These are phyloP conservation scores for Scomber colias DNA, from an alignment of 2,113 vertebrate species.

Conservation along the genomic window DNA sequence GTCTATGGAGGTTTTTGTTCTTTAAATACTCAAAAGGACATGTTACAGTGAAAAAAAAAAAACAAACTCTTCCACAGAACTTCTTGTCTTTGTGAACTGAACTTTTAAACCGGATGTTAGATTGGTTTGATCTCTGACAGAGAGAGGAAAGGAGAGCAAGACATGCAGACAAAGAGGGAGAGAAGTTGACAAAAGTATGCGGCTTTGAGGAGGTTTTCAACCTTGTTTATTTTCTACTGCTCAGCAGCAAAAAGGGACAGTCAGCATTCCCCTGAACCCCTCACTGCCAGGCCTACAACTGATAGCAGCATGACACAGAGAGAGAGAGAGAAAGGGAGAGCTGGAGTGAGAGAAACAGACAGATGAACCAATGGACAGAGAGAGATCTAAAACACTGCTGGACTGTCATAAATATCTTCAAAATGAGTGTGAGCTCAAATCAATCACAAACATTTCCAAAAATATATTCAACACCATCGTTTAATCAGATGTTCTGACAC, in stretches of 20 bases:
- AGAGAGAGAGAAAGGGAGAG: constrained; percentile 5
- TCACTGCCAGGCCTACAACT: constrained; percentile 49
- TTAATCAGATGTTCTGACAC: neutral
- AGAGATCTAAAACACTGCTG: neutral
- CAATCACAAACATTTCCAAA: constrained; percentile 3
- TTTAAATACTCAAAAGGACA: constrained; percentile 56
- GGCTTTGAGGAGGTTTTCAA: constrained; percentile 56
- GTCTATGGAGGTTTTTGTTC: constrained; percentile 27
- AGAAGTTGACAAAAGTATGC: constrained; percentile 21
- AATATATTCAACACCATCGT: neutral
- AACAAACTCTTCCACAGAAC: neutral
- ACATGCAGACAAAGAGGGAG: constrained; percentile 8
- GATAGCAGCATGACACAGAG: constrained; percentile 46
- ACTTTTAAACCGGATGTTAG: constrained; percentile 42
- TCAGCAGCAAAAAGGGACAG: constrained; percentile 79
- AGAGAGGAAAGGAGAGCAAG: constrained; percentile 1
- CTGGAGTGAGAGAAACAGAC: neutral
- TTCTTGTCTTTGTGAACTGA: constrained; percentile 25
- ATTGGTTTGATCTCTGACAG: constrained; percentile 53
- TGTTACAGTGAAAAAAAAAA: neutral
- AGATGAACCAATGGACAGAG: neutral
- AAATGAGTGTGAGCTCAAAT: constrained; percentile 10
- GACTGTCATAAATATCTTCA: neutral
- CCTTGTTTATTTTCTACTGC: constrained; percentile 65
- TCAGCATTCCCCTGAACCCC: constrained; percentile 71